Percentiles rank a stretch among this genome's conserved stretches.
Evolutionary conservation across 2,888 invertebrate genomes (phyloP).

Genomic region (Malthinus flaveolus): DNA sequence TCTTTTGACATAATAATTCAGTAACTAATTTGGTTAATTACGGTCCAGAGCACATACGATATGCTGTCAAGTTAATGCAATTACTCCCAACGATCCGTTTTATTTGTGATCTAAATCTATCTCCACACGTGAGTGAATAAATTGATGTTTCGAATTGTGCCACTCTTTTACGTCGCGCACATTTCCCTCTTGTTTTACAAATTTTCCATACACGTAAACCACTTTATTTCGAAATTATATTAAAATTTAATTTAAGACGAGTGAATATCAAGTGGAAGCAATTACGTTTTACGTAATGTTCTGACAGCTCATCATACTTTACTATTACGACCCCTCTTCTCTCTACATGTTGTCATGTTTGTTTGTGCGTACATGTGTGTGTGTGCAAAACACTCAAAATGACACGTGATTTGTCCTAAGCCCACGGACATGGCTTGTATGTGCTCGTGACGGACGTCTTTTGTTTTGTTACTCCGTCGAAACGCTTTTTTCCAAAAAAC

Average conservation of each 20-base stretch:
- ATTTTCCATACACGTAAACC: neutral
- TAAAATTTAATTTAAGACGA: constrained; percentile 2
- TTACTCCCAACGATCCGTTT: constrained; percentile 40
- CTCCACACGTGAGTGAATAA: constrained; percentile 25
- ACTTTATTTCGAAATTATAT: neutral
- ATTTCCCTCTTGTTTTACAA: neutral
- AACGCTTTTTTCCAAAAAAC: no score
- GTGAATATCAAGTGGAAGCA: constrained; percentile 18
- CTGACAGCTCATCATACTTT: constrained; percentile 31
- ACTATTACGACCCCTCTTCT: constrained; percentile 10
- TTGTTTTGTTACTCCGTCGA: no score
- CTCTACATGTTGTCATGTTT: constrained; percentile 27
- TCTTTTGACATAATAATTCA: constrained; percentile 23
- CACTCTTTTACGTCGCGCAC: constrained; percentile 8
- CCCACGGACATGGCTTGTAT: constrained; percentile 27
- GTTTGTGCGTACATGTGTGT: no score
- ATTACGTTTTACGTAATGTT: constrained; percentile 22
- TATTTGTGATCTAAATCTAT: constrained; percentile 38
- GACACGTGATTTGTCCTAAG: constrained; percentile 36
- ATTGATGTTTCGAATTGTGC: constrained; percentile 30
- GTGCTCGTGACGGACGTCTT: constrained; percentile 28
- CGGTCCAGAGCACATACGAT: constrained; percentile 33
- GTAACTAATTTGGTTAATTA: constrained; percentile 28
- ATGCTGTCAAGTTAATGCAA: constrained; percentile 40
- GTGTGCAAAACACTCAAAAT: constrained; percentile 31